Evolutionary conservation across 1,140 invertebrate species (phyloP), one percentile per base, ranked within the genome.

Genomic region (Drosophila ercepeae): DNA sequence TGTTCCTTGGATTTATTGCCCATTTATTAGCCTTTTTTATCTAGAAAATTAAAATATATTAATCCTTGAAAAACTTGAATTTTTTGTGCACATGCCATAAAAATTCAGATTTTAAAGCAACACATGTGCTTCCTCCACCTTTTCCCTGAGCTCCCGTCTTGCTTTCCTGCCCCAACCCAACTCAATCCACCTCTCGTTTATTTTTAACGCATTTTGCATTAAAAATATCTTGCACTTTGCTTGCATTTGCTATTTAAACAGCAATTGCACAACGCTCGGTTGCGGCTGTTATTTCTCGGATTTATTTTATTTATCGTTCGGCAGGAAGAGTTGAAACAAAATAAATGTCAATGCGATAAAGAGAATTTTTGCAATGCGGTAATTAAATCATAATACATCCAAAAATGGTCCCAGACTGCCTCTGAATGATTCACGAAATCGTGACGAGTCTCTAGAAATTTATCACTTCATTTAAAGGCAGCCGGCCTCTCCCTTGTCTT

Each of bases 161-260:
- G 3, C 29, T 32, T 23, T 11, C 27, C 19, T 19, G 23, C n/a
- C 7, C 49, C 34, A 2, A 21, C 36, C 19, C n/a, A n/a, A n/a
- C 25, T 13, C 45, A 14, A 0, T 4, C 27, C 14, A 7, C 9
- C n/a, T 14, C 42, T 44, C 53, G 70, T 70, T 76, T 74, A 84
- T 81, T 84, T 84, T 81, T 67, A 88, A 70, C 49, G 71, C 32
- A 65, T 61, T 74, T 74, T 63, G 67, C 82, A 86, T 86, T 81
- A 65, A 73, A 86, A 76, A 79, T 76, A 73, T 48, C 68, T 68
- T 73, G 73, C 77, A 70, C 58, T 84, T 79, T 81, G 79, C 82
- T 79, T 57, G 55, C 71, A 49, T 74, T 58, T 42, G 76, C 81
- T 69, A 81, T 82, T 82, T 69, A 42, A 41, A 23, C 69, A 48